These are phyloP conservation scores for Antheraea yamamai DNA, from an alignment of 2,888 invertebrate species.

Conservation along the genomic window DNA sequence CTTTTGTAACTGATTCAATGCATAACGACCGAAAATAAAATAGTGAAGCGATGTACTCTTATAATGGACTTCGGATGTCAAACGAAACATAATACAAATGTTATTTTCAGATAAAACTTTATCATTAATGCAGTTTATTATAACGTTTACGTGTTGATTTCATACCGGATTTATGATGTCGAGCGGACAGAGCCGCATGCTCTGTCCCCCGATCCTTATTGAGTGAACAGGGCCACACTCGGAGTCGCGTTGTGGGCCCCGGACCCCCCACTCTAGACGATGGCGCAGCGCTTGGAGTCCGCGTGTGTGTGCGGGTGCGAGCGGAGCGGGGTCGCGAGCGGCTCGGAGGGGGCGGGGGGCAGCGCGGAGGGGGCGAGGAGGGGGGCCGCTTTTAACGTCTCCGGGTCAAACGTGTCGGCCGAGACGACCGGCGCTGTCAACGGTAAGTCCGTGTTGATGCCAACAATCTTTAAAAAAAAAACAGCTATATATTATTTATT, in stretches of 20 bases:
- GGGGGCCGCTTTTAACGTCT: constrained; percentile 50
- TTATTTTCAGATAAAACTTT: no score
- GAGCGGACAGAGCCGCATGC: background rate
- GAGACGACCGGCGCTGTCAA: constrained; percentile 58
- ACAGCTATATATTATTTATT: background rate
- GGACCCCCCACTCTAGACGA: constrained; percentile 45
- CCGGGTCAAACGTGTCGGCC: constrained; percentile 57
- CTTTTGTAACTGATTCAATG: no score
- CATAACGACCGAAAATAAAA: no score
- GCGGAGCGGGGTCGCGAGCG: constrained; percentile 43
- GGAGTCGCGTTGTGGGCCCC: background rate
- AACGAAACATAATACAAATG: no score
- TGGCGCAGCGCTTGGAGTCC: constrained; percentile 48
- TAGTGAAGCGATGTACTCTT: no score
- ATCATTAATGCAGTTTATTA: no score
- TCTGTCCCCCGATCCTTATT: background rate
- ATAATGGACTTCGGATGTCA: no score
- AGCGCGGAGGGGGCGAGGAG: constrained; percentile 26
- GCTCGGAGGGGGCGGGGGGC: constrained; percentile 42
- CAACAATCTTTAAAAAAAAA: constrained; percentile 58
- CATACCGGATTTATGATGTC: no score
- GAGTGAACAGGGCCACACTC: background rate
- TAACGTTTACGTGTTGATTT: no score
- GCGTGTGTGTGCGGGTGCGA: constrained; percentile 25
- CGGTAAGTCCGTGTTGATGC: constrained; percentile 73